A percentile compares a stretch with the other conserved stretches of the same genome.
Evolutionary conservation across 2,888 invertebrate species (phyloP).

Genomic region (Cetonia aurata): DNA sequence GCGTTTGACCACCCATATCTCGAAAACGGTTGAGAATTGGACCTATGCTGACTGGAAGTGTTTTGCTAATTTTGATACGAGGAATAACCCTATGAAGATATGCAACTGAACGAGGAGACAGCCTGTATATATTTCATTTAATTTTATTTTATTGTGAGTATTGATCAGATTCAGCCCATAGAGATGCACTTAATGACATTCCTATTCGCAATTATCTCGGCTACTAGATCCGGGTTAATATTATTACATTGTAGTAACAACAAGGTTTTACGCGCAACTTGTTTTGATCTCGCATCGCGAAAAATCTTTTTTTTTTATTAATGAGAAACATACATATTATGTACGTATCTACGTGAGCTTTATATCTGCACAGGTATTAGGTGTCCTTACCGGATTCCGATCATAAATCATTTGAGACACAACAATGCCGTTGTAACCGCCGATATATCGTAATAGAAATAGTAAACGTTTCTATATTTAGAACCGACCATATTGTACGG

Average conservation of each 20-base stretch:
- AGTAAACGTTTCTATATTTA: conserved; percentile 50
- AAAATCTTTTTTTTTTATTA: background rate
- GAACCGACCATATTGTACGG: conserved; percentile 45
- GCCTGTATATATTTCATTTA: no score
- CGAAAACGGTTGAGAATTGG: no score
- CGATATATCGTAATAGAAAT: conserved; percentile 46
- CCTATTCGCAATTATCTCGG: no score
- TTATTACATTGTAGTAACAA: background rate
- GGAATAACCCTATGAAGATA: no score
- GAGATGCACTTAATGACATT: no score
- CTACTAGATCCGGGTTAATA: conserved; percentile 21
- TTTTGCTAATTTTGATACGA: no score
- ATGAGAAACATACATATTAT: conserved; percentile 1
- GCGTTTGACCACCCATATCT: no score
- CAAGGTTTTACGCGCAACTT: conserved; percentile 4
- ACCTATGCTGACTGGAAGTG: no score
- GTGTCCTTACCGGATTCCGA: conserved; percentile 28
- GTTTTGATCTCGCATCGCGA: conserved; percentile 22
- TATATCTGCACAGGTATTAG: conserved; percentile 6
- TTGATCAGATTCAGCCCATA: no score
- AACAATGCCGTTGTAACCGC: conserved; percentile 29
- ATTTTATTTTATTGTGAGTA: no score
- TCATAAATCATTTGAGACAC: conserved; percentile 26
- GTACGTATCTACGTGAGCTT: background rate
- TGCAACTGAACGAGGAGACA: no score